Evolutionary conservation across 2,888 invertebrate genomes (phyloP).

Genomic region (Cosmorhoe ocellata): DNA sequence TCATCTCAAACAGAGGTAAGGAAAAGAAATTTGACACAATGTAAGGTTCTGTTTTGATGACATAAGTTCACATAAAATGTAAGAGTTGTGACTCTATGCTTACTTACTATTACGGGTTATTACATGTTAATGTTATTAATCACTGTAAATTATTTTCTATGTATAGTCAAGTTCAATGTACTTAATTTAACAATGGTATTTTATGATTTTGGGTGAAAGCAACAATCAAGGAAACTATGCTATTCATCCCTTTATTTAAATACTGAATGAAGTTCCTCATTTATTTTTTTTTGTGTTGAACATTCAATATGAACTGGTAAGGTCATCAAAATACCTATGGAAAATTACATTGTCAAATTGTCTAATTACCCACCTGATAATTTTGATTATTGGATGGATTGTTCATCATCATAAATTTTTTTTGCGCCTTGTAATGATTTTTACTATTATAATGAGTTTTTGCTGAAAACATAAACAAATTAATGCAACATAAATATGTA

Average conservation of each 20-base stretch:
- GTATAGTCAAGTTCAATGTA: too few species aligned
- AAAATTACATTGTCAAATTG: constrained; percentile 65
- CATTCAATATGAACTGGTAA: constrained; percentile 50
- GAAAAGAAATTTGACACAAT: constrained; percentile 64
- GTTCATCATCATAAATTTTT: constrained; percentile 55
- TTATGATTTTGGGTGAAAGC: too few species aligned
- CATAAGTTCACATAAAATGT: constrained; percentile 61
- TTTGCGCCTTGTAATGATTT: constrained; percentile 64
- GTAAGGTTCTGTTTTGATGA: constrained; percentile 63
- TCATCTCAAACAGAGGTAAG: constrained; percentile 36
- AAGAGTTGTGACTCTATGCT: too few species aligned
- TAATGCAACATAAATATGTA: too few species aligned
- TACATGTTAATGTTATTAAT: too few species aligned
- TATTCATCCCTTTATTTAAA: too few species aligned
- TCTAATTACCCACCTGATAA: constrained; percentile 70
- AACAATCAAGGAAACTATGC: too few species aligned
- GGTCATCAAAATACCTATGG: constrained; percentile 59
- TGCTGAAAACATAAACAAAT: constrained; percentile 54
- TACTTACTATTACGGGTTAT: too few species aligned
- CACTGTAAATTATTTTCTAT: too few species aligned
- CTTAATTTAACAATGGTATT: too few species aligned
- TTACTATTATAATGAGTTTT: constrained; percentile 68
- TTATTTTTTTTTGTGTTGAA: too few species aligned
- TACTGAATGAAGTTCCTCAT: too few species aligned
- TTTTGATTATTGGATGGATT: constrained; percentile 25